phyloP scores from a whole-genome alignment of 2,888 invertebrate species.

The Azorinus chamasolen region DNA sequence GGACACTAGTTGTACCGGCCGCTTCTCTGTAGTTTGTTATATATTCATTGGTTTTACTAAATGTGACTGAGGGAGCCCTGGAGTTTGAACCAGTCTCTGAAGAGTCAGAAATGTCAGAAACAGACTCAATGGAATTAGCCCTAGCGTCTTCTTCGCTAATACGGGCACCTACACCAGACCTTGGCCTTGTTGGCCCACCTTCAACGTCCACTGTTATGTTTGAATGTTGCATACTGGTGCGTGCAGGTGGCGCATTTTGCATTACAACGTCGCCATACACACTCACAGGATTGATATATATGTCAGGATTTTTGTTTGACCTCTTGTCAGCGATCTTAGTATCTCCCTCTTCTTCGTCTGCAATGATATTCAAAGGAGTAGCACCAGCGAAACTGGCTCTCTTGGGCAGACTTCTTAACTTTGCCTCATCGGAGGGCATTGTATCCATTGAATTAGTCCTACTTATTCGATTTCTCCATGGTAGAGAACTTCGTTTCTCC shows the following conservation, averaged over 20 bases:
- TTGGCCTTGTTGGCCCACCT: conserved; percentile 30
- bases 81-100: conserved; percentile 49
- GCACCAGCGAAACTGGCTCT: conserved; percentile 54
- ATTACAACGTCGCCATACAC: background rate
- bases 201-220: conserved; percentile 8
- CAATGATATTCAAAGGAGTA: conserved; percentile 55
- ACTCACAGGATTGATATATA: background rate
- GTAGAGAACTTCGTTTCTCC: conserved; percentile 68
- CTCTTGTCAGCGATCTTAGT: background rate
- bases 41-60: conserved; percentile 53
- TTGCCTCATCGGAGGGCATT: conserved; percentile 32
- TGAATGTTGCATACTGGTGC: conserved; percentile 7
- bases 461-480: conserved; percentile 57
- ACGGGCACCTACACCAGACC: conserved; percentile 34
- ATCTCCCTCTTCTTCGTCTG: conserved; percentile 53
- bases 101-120: conserved; percentile 49
- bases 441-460: conserved; percentile 52
- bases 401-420: conserved; percentile 54
- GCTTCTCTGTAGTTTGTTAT: conserved; percentile 49
- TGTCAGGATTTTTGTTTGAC: background rate
- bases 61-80: conserved; percentile 51
- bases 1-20: conserved; percentile 37
- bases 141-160: conserved; percentile 59
- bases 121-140: conserved; percentile 61
- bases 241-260: conserved; percentile 10